Conservation (phyloP, 2,888 invertebrate species). For the Eupithecia pulchellata region DNA sequence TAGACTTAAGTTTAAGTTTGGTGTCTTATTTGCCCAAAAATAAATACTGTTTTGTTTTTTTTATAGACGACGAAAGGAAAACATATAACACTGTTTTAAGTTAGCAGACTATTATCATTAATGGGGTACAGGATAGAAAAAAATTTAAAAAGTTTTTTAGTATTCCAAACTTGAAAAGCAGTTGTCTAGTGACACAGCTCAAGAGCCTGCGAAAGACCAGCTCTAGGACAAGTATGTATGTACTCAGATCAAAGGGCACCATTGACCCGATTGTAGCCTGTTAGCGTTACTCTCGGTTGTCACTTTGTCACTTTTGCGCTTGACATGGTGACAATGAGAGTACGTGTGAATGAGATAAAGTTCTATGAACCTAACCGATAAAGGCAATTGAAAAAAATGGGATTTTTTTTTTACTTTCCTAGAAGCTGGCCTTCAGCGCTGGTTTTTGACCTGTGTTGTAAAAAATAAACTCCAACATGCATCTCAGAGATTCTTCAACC, state of each 20-base stretch:
- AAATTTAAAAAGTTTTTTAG: not conserved
- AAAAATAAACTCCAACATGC: too few relatives aligned
- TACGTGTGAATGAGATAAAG: not conserved
- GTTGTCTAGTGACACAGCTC: conserved; percentile 32
- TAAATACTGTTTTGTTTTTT: too few relatives aligned
- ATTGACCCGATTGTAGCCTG: conserved; percentile 76
- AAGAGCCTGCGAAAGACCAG: conserved; percentile 77
- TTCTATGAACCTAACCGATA: not conserved
- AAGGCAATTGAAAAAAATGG: not conserved
- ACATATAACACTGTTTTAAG: too few relatives aligned
- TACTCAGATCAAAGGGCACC: conserved; percentile 77
- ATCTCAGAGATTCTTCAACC: too few relatives aligned
- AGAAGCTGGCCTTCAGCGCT: too few relatives aligned
- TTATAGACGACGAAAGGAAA: too few relatives aligned
- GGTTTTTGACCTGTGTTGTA: too few relatives aligned
- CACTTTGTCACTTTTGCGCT: conserved; percentile 16
- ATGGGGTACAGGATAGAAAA: too few relatives aligned
- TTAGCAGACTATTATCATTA: too few relatives aligned
- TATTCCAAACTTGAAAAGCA: not conserved
- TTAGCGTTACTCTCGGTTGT: conserved; percentile 59
- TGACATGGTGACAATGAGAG: conserved; percentile 1
- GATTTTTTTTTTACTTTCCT: too few relatives aligned
- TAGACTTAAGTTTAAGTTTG: too few relatives aligned
- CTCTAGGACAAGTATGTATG: conserved; percentile 70
- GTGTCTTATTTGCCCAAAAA: too few relatives aligned